Base-by-base conservation (phyloP, 2,888 invertebrate genomes). In the Parnassius glacialis region DNA sequence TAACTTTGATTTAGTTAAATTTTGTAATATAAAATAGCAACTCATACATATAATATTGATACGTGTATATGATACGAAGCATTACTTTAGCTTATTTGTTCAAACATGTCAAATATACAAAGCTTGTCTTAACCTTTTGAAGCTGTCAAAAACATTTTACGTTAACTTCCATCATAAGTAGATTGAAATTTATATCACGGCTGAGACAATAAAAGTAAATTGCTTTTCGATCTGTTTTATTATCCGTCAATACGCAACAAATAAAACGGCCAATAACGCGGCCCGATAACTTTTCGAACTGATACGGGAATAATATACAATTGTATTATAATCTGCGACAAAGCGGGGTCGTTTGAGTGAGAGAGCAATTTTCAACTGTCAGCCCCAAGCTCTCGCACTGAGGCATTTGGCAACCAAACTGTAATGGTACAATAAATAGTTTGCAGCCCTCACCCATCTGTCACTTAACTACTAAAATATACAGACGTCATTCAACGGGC, bases 401-500 rank as follows among this genome's bases (percentile, higher is more conserved):
- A 68, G 78, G 82, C 85, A 82, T 87, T 89, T 87, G 84, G 80
- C 85, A 83, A 84, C 83, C 84, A 72, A 81, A 74, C 81, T 78
- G 83, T 90, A 90, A 90, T 90, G 83, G 87, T 78, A 87, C 89
- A 89, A 90, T 88, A 87, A 87, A 88, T 90, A 90, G 90, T 90
- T 88, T 74, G 80, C 86, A 86, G 82, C 90, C 89, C 87, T 82
- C 75, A 80, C 85, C 83, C 90, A 91, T 90, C 90, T 91, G 90
- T 90, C 90, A 90, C 85, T 87, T 88, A 85, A 88, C 87, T 86
- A 90, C 85, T 86, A 90, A 88, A 90, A 88, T 90, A 90, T 89
- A 91, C 90, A 89, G 87, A 85, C 85, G 87, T 90, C 90, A 90
- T 85, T 87, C 85, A 80, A 74, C 77, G 79, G 74, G 76, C 75